A percentile compares a stretch with the other conserved stretches of the same genome.
Evolutionary conservation across 1,140 invertebrate species (phyloP).

Genomic region (Capitella teleta): DNA sequence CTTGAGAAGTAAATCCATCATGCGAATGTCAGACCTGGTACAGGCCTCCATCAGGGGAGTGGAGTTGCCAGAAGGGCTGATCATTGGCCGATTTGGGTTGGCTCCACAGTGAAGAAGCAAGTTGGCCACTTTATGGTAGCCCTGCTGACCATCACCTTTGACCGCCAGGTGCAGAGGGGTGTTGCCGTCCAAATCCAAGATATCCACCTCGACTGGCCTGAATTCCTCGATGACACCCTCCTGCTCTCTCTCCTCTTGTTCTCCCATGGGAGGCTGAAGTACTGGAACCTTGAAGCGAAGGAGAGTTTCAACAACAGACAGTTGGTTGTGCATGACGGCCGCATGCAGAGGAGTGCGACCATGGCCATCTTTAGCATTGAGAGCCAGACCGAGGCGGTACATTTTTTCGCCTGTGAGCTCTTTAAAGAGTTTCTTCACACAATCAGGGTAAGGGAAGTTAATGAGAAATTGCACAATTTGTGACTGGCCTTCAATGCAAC

Average conservation of each 20-base stretch:
- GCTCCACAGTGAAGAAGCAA: constrained; percentile 58
- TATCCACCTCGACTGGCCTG: constrained; percentile 43
- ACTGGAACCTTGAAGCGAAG: constrained; percentile 50
- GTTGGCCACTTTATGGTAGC: constrained; percentile 53
- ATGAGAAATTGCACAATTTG: constrained; percentile 54
- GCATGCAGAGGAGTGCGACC: constrained; percentile 83
- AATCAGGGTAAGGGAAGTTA: constrained; percentile 64
- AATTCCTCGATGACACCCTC: constrained; percentile 37
- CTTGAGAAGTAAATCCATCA: constrained; percentile 63
- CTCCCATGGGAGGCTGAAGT: background rate
- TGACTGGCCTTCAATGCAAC: constrained; percentile 74
- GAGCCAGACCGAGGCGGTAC: constrained; percentile 70
- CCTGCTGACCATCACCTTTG: constrained; percentile 18
- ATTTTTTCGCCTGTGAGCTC: constrained; percentile 64
- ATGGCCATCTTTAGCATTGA: constrained; percentile 78
- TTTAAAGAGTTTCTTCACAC: constrained; percentile 37
- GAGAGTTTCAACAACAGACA: constrained; percentile 63
- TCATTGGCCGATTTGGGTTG: constrained; percentile 42
- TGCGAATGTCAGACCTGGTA: constrained; percentile 49
- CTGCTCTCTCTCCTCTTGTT: background rate
- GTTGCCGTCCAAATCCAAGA: constrained; percentile 23
- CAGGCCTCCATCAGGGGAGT: constrained; percentile 64
- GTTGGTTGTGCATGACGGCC: constrained; percentile 66
- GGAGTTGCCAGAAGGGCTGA: constrained; percentile 32
- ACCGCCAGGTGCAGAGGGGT: constrained; percentile 28